Conservation (phyloP, 2,888 invertebrate species). For the Brachynemurus nebulosus region DNA sequence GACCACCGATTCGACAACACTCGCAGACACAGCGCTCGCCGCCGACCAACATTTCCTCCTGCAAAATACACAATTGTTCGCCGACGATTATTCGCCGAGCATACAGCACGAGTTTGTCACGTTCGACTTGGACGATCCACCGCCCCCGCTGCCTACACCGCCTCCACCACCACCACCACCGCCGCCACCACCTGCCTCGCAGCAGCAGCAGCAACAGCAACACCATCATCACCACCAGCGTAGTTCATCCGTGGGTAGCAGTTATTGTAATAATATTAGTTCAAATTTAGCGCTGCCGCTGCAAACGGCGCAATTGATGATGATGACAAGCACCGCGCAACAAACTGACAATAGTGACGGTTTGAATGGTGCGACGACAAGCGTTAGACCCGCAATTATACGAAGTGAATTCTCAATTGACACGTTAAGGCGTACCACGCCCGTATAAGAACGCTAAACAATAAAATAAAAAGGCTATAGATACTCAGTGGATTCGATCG, state of each 20-base stretch:
- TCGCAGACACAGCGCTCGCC: slow-evolving; percentile 22
- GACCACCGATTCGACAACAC: slow-evolving; percentile 16
- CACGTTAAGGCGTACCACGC: slow-evolving; percentile 43
- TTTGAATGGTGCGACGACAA: not conserved
- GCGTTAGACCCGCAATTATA: slow-evolving; percentile 23
- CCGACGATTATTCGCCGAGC: slow-evolving; percentile 42
- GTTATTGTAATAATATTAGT: not conserved
- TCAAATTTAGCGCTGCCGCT: not conserved
- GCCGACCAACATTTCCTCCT: slow-evolving; percentile 19
- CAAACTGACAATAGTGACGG: not conserved
- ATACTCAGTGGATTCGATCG: too few relatives aligned
- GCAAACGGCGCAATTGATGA: too few relatives aligned
- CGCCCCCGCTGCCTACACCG: slow-evolving; percentile 30
- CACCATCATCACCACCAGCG: not conserved
- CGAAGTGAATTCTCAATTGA: slow-evolving; percentile 35
- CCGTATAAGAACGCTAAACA: slow-evolving; percentile 32
- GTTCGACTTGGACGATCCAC: slow-evolving; percentile 47
- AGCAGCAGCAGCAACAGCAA: too few relatives aligned
- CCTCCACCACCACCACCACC: slow-evolving; percentile 22
- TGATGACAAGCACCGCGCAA: not conserved
- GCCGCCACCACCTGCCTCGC: too few relatives aligned
- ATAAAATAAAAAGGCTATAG: too few relatives aligned
- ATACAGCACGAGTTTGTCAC: slow-evolving; percentile 49
- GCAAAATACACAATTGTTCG: too few relatives aligned
- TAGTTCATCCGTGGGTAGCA: not conserved